Conservation (phyloP, 2,888 invertebrate species). For the Villa cingulata region DNA sequence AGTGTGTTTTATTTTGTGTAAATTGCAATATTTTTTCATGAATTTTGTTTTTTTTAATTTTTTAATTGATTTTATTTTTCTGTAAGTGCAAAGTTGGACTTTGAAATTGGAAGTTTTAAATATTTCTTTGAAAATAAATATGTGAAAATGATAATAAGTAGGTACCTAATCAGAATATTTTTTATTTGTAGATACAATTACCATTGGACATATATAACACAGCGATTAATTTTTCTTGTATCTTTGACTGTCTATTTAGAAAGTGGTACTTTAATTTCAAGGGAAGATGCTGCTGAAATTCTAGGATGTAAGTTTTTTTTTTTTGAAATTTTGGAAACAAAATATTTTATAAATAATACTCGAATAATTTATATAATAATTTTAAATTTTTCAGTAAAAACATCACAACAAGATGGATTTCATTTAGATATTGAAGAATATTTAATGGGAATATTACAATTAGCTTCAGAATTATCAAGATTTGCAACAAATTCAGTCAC, state of each 20-base stretch:
- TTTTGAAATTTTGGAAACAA: too few species aligned
- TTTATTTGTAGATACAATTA: slow-evolving; percentile 73
- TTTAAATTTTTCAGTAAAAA: slow-evolving; percentile 46
- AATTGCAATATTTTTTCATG: too few species aligned
- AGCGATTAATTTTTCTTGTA: slow-evolving; percentile 63
- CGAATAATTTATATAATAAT: neutral
- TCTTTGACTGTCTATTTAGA: slow-evolving; percentile 70
- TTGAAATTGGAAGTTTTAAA: too few species aligned
- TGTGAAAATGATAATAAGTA: too few species aligned
- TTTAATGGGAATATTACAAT: slow-evolving; percentile 64
- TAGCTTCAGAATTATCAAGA: slow-evolving; percentile 73
- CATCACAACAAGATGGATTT: slow-evolving; percentile 54
- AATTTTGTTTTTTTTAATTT: too few species aligned
- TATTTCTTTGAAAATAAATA: too few species aligned
- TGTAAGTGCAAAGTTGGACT: too few species aligned
- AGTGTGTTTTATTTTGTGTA: too few species aligned
- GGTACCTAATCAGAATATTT: too few species aligned
- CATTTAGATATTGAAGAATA: slow-evolving; percentile 87
- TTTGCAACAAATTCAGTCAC: slow-evolving; percentile 76
- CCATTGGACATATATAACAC: slow-evolving; percentile 74
- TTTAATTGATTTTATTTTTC: too few species aligned
- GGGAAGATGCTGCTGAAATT: slow-evolving; percentile 60
- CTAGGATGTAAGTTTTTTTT: slow-evolving; percentile 61
- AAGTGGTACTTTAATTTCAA: slow-evolving; percentile 56
- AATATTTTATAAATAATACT: slow-evolving; percentile 1